A percentile compares a stretch with the other conserved stretches of the same genome.
Conservation (phyloP, 2,797 vertebrate species). For the Rhabdophis nuchalis region DNA sequence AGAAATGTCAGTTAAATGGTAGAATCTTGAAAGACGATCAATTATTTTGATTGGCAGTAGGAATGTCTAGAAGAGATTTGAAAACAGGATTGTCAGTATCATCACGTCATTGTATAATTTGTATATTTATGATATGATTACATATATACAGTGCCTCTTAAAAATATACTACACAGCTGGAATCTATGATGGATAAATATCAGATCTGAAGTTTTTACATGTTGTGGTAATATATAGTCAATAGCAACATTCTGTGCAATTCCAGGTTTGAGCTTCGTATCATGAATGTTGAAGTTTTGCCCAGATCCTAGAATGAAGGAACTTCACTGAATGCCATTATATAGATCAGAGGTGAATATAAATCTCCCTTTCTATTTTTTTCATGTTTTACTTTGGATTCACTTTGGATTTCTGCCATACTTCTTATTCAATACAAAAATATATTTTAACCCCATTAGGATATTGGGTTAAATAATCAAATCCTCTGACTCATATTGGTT, state of each 20-base stretch:
- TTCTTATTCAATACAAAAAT: conserved; percentile 51
- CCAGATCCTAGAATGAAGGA: background rate
- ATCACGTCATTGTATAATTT: background rate
- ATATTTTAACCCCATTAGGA: conserved; percentile 46
- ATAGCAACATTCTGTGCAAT: background rate
- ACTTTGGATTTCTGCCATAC: conserved; percentile 44
- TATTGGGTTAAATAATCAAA: conserved; percentile 60
- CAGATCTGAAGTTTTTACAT: background rate
- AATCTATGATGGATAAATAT: background rate
- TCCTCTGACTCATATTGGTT: conserved; percentile 54
- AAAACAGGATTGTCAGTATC: background rate
- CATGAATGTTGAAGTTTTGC: background rate
- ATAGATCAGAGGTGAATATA: background rate
- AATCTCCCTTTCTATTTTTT: background rate
- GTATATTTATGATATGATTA: background rate
- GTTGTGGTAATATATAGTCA: background rate
- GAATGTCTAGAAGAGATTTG: background rate
- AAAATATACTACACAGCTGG: background rate
- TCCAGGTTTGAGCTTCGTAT: background rate
- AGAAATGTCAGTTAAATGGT: background rate
- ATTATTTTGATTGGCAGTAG: background rate
- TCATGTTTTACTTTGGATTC: conserved; percentile 49
- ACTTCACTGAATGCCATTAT: background rate
- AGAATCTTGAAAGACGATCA: background rate
- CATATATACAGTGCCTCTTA: background rate